phyloP scores from a whole-genome alignment of 2,797 vertebrate genomes.

The Paramormyrops hopkinsi region DNA sequence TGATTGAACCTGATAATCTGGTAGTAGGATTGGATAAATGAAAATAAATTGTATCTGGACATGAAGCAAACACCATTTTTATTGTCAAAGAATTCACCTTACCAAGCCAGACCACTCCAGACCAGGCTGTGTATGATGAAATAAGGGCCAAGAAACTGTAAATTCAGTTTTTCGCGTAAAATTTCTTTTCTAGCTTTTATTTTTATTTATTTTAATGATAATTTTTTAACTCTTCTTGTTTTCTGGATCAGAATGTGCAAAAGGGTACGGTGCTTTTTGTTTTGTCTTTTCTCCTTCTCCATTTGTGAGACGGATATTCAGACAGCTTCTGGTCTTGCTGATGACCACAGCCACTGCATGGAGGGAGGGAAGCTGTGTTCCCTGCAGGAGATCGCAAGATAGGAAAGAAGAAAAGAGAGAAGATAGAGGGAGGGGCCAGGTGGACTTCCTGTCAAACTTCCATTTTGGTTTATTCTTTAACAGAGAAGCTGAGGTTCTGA shows the following conservation, averaged over 20 bases:
- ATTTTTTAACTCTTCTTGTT: background rate
- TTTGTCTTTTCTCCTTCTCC: background rate
- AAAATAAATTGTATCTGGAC: background rate
- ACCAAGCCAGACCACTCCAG: background rate
- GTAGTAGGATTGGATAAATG: background rate
- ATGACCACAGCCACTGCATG: background rate
- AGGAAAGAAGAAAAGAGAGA: background rate
- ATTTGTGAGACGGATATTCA: background rate
- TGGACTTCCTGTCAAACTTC: background rate
- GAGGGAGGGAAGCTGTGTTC: no score
- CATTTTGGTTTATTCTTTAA: background rate
- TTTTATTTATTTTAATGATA: background rate
- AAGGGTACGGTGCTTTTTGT: background rate
- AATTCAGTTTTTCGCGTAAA: background rate
- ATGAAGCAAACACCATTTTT: background rate
- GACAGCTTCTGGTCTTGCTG: background rate
- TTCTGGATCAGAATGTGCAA: background rate
- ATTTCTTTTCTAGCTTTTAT: background rate
- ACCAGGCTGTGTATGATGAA: background rate
- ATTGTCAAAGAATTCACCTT: background rate
- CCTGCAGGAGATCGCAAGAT: background rate
- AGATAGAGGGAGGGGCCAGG: background rate
- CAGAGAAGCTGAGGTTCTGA: background rate
- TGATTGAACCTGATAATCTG: background rate
- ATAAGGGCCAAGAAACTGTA: background rate